These are phyloP conservation scores for Drosophila ambigua DNA, from an alignment of 1,140 invertebrate genomes.

Conservation along the genomic window DNA sequence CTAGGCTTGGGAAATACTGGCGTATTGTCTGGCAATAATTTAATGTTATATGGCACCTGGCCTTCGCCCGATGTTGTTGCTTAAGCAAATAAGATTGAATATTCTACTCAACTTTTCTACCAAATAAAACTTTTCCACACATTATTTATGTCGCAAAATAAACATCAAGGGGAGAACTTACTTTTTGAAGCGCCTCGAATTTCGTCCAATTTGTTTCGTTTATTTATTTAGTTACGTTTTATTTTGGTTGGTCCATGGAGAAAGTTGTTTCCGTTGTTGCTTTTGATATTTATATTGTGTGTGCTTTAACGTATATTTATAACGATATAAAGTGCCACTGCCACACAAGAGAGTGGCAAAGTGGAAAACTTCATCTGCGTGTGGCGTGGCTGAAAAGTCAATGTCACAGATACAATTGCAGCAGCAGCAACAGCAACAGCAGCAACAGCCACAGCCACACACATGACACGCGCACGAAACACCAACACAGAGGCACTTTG, in stretches of 20 bases:
- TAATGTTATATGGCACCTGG: no score
- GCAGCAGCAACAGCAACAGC: constrained; percentile 16
- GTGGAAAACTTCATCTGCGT: constrained; percentile 7
- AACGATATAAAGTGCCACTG: constrained; percentile 35
- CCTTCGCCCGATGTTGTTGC: no score
- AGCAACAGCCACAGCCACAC: constrained; percentile 11
- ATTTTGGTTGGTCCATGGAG: constrained; percentile 24
- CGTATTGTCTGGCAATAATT: no score
- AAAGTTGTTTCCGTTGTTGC: constrained; percentile 46
- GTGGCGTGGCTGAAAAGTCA: constrained; percentile 11
- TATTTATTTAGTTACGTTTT: not conserved
- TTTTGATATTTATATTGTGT: constrained; percentile 39
- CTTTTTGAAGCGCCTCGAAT: constrained; percentile 48
- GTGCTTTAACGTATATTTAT: constrained; percentile 44
- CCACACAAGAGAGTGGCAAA: constrained; percentile 2
- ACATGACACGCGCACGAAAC: constrained; percentile 67
- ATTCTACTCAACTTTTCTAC: not conserved
- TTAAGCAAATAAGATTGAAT: not conserved
- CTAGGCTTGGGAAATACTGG: no score
- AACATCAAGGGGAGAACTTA: constrained; percentile 47
- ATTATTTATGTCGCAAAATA: constrained; percentile 27
- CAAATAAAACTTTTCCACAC: constrained; percentile 3
- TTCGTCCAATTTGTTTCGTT: constrained; percentile 24
- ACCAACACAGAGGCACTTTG: constrained; percentile 73
- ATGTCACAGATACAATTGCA: constrained; percentile 32